A percentile compares a stretch with the other conserved stretches of the same genome.
These are phyloP conservation scores for Drosophila putrida DNA, from an alignment of 2,888 invertebrate species.

Conservation along the genomic window DNA sequence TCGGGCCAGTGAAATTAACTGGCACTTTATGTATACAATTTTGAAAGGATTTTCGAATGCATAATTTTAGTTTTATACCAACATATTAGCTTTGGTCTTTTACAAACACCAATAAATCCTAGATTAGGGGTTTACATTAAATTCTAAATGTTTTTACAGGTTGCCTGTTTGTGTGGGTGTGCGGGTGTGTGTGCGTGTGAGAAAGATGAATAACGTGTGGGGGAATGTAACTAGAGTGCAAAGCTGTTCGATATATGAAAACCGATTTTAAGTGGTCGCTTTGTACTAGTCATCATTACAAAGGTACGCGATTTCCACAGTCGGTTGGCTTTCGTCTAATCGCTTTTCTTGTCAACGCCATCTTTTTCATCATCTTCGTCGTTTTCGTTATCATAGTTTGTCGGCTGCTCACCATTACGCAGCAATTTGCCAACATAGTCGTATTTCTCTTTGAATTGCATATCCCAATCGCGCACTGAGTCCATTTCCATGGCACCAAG, in stretches of 20 bases:
- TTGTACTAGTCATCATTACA: slow-evolving; percentile 51
- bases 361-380: slow-evolving; percentile 86
- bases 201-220: slow-evolving; percentile 5
- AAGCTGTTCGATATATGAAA: slow-evolving; percentile 25
- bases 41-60: slow-evolving; percentile 18
- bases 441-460: slow-evolving; percentile 98
- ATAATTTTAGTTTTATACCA: slow-evolving; percentile 41
- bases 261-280: slow-evolving; percentile 11
- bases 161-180: slow-evolving; percentile 29
- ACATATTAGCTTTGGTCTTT: slow-evolving; percentile 14
- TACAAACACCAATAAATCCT: slow-evolving; percentile 51
- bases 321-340: slow-evolving; percentile 19
- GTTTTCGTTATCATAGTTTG: slow-evolving; percentile 94
- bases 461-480: slow-evolving; percentile 98
- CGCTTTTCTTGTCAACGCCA: slow-evolving; percentile 41
- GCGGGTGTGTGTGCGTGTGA: slow-evolving; percentile 1
- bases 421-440: slow-evolving; percentile 95
- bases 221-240: slow-evolving; percentile 41
- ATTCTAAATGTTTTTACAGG: slow-evolving; percentile 50
- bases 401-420: slow-evolving; percentile 95
- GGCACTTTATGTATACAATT: slow-evolving; percentile 23
- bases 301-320: slow-evolving; percentile 12
- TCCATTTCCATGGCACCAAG: slow-evolving; percentile 97
- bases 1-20: slow-evolving; percentile 12
- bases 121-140: slow-evolving; percentile 34